A percentile compares a stretch with the other conserved stretches of the same genome.
Evolutionary conservation across 2,113 vertebrate genomes (phyloP).

Genomic region (Fregata magnificens): DNA sequence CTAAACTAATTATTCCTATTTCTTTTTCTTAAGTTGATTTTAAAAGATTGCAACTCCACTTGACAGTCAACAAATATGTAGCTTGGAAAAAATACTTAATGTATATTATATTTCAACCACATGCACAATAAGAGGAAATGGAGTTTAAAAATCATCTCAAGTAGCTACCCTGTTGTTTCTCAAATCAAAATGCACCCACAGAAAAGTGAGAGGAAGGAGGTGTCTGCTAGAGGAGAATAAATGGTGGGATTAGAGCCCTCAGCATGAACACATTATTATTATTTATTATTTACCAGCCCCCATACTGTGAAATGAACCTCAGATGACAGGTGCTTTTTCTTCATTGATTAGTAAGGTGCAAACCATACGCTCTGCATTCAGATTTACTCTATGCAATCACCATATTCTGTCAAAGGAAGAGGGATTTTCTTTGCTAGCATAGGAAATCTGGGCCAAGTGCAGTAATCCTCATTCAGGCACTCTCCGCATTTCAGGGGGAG

Average conservation of each 20-base stretch:
- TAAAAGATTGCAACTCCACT: neutral
- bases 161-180: neutral
- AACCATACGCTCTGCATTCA: neutral
- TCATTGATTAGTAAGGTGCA: conserved; percentile 34
- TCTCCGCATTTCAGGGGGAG: neutral
- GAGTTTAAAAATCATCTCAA: neutral
- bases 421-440: conserved; percentile 5
- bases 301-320: conserved; percentile 1
- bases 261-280: conserved; percentile 52
- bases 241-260: conserved; percentile 43
- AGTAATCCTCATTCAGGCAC: neutral
- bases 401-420: neutral
- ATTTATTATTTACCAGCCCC: conserved; percentile 49
- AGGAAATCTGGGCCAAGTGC: neutral
- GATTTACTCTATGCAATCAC: neutral
- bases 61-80: neutral
- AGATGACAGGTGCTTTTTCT: conserved; percentile 47
- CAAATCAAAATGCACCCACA: conserved; percentile 3
- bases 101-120: neutral
- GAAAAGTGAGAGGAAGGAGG: conserved; percentile 8
- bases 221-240: neutral
- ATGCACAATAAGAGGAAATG: neutral
- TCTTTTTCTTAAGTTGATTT: neutral
- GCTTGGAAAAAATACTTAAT: neutral
- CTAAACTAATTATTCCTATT: neutral